Conservation (phyloP, 2,888 invertebrate species). For the Actias luna region DNA sequence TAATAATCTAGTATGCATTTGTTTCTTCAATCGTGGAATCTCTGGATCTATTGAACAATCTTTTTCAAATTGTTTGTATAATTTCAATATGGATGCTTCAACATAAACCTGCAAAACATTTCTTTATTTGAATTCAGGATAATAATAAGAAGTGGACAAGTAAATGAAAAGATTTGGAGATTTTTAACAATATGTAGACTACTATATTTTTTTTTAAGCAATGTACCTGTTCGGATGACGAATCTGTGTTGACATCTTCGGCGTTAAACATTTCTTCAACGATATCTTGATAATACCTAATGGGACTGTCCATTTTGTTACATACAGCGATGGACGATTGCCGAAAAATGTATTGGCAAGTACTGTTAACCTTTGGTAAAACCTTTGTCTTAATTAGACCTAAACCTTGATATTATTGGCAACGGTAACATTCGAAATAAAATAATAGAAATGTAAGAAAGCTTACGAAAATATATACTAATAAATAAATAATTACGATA, state of each 20-base stretch:
- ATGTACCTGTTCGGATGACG: slow-evolving; percentile 68
- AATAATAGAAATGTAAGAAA: neutral
- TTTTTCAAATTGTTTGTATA: slow-evolving; percentile 67
- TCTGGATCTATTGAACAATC: slow-evolving; percentile 75
- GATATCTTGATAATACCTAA: slow-evolving; percentile 63
- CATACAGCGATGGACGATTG: neutral
- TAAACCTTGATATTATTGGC: slow-evolving; percentile 6
- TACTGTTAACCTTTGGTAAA: neutral
- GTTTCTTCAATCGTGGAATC: slow-evolving; percentile 82
- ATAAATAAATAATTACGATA: neutral
- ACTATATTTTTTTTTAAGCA: neutral
- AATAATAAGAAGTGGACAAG: neutral
- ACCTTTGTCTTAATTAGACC: neutral
- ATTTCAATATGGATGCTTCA: slow-evolving; percentile 59
- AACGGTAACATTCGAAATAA: neutral
- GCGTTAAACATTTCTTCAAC: slow-evolving; percentile 77
- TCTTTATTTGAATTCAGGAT: neutral
- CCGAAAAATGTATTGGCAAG: slow-evolving; percentile 12
- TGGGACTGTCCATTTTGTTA: slow-evolving; percentile 58
- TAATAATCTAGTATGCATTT: slow-evolving; percentile 85
- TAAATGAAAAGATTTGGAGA: neutral
- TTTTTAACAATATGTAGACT: neutral
- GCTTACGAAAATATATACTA: neutral
- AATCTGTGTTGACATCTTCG: slow-evolving; percentile 77
- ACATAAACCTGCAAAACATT: slow-evolving; percentile 60